These are phyloP conservation scores for Ceraclea dissimilis DNA, from an alignment of 2,888 invertebrate genomes.

Conservation along the genomic window DNA sequence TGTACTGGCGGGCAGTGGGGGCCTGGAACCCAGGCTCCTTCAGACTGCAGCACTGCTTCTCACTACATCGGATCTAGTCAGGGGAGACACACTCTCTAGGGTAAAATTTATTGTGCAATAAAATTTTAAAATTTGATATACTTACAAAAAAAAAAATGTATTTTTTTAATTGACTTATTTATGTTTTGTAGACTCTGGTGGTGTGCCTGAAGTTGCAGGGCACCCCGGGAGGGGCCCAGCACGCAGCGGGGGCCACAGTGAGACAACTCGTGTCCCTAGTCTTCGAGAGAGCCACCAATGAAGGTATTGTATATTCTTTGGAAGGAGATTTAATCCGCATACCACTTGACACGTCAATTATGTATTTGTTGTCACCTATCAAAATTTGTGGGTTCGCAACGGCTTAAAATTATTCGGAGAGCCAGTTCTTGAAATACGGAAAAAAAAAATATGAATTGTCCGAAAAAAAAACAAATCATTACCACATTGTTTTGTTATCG, in stretches of 20 bases:
- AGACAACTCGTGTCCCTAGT: slow-evolving; percentile 89
- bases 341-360: slow-evolving; percentile 35
- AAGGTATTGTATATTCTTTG: too few species aligned
- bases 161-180: background rate
- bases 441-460: too few species aligned
- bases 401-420: too few species aligned
- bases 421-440: too few species aligned
- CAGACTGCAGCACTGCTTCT: slow-evolving; percentile 92
- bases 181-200: slow-evolving; percentile 68
- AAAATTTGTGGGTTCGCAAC: too few species aligned
- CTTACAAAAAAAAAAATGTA: too few species aligned
- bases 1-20: slow-evolving; percentile 88
- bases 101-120: slow-evolving; percentile 38
- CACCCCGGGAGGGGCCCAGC: slow-evolving; percentile 76
- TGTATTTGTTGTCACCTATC: too few species aligned
- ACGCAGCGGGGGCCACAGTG: slow-evolving; percentile 97
- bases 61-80: slow-evolving; percentile 92
- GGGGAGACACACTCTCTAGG: slow-evolving; percentile 89
- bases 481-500: too few species aligned
- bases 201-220: slow-evolving; percentile 96
- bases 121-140: too few species aligned
- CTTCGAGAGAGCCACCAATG: slow-evolving; percentile 76
- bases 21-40: slow-evolving; percentile 91
- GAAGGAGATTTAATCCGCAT: too few species aligned
- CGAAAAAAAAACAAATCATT: too few species aligned